phyloP scores from a whole-genome alignment of 2,797 vertebrate genomes.

The Octomys mimax region DNA sequence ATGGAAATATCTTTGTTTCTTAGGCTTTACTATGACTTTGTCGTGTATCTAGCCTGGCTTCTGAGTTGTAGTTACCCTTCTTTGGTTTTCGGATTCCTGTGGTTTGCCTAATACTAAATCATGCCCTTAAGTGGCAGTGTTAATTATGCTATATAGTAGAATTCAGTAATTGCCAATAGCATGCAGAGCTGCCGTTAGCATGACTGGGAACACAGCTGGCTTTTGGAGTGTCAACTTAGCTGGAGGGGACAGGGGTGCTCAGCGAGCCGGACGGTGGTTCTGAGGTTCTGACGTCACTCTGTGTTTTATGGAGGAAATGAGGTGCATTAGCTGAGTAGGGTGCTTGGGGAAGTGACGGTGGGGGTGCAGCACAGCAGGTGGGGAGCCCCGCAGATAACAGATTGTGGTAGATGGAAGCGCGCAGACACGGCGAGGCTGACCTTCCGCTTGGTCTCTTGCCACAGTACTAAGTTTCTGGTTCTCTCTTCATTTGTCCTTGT shows the following conservation, averaged over 20 bases:
- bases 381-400: not conserved
- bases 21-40: constrained; percentile 41
- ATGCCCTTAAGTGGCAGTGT: not conserved
- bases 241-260: not conserved
- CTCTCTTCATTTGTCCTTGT: constrained; percentile 23
- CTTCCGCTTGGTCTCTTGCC: not conserved
- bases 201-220: not conserved
- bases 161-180: not conserved
- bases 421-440: not conserved
- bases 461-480: not conserved
- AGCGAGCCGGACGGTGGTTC: not conserved
- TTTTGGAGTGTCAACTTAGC: not conserved
- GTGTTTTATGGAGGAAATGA: not conserved
- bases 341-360: not conserved
- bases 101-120: constrained; percentile 18
- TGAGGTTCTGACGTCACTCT: not conserved
- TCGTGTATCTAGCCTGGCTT: constrained; percentile 48
- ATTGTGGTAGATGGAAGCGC: not conserved
- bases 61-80: not conserved
- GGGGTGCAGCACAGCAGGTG: not conserved
- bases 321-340: not conserved
- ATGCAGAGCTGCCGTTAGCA: not conserved
- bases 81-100: constrained; percentile 7
- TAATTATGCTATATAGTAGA: not conserved
- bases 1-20: constrained; percentile 57